A percentile compares a stretch with the other conserved stretches of the same genome.
phyloP scores from a whole-genome alignment of 37 sponge, comb jelly and placozoan species.

The Tethya wilhelma region DNA sequence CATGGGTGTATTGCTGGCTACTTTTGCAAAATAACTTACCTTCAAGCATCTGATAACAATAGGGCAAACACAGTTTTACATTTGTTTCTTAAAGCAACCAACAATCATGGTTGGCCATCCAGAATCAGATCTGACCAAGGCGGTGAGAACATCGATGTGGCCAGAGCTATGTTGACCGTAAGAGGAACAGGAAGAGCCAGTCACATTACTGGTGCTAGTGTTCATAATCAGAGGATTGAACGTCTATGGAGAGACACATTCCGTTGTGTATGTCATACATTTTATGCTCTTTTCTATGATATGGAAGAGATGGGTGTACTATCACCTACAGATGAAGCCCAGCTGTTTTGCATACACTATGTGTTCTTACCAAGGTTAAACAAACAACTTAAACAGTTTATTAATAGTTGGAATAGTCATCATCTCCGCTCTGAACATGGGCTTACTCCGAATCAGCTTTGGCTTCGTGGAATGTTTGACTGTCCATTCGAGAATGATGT shows the following conservation, averaged over 20 bases:
- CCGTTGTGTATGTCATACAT: slow-evolving; percentile 25
- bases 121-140: slow-evolving; percentile 26
- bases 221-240: slow-evolving; percentile 37
- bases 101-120: slow-evolving; percentile 19
- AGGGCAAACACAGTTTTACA: slow-evolving; percentile 12
- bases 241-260: slow-evolving; percentile 24
- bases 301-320: slow-evolving; percentile 9
- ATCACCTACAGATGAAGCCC: not conserved
- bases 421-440: slow-evolving; percentile 22
- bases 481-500: not conserved
- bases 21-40: slow-evolving; percentile 9
- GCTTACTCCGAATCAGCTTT: slow-evolving; percentile 34
- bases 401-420: slow-evolving; percentile 40
- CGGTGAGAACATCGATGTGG: slow-evolving; percentile 27
- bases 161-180: slow-evolving; percentile 15
- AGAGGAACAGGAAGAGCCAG: slow-evolving; percentile 25
- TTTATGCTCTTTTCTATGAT: slow-evolving; percentile 32
- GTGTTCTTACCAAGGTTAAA: slow-evolving; percentile 27
- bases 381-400: slow-evolving; percentile 20
- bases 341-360: slow-evolving; percentile 28
- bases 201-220: slow-evolving; percentile 16
- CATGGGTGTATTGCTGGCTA: slow-evolving; percentile 29
- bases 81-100: slow-evolving; percentile 19
- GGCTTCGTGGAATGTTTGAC: slow-evolving; percentile 34
- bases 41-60: slow-evolving; percentile 21